phyloP scores from a whole-genome alignment of 2,888 invertebrate species.

The Melipona bicolor region DNA sequence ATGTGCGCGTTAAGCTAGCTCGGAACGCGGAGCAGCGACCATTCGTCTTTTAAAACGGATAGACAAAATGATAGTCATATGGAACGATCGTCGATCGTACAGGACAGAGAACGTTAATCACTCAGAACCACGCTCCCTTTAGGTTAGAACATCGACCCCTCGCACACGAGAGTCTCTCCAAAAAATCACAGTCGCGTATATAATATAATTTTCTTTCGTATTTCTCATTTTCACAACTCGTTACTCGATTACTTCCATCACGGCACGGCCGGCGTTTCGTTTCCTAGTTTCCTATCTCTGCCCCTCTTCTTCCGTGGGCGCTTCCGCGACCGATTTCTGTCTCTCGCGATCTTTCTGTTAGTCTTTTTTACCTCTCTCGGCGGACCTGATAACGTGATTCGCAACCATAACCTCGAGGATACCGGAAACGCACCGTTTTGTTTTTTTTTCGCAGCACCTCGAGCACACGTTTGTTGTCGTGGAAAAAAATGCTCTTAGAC shows the following conservation, averaged over 20 bases:
- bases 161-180: slow-evolving; percentile 69
- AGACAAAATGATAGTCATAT: background rate
- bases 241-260: slow-evolving; percentile 53
- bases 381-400: slow-evolving; percentile 50
- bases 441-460: background rate
- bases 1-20: slow-evolving; percentile 18
- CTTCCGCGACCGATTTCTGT: slow-evolving; percentile 21
- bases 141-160: slow-evolving; percentile 67
- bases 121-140: slow-evolving; percentile 57
- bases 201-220: slow-evolving; percentile 66
- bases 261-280: slow-evolving; percentile 51
- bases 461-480: background rate
- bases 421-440: slow-evolving; percentile 5
- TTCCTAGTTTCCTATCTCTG: slow-evolving; percentile 48
- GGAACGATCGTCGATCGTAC: slow-evolving; percentile 1
- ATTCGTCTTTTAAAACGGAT: background rate
- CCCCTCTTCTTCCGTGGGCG: background rate
- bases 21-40: background rate
- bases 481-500: background rate
- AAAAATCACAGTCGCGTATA: slow-evolving; percentile 74
- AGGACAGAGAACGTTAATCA: background rate
- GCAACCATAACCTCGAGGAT: slow-evolving; percentile 36
- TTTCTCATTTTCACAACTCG: slow-evolving; percentile 45
- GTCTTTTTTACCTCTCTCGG: background rate
- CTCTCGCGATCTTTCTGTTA: background rate